Evolutionary conservation across 2,888 invertebrate species (phyloP).

Genomic region (Stenotaenia linearis): DNA sequence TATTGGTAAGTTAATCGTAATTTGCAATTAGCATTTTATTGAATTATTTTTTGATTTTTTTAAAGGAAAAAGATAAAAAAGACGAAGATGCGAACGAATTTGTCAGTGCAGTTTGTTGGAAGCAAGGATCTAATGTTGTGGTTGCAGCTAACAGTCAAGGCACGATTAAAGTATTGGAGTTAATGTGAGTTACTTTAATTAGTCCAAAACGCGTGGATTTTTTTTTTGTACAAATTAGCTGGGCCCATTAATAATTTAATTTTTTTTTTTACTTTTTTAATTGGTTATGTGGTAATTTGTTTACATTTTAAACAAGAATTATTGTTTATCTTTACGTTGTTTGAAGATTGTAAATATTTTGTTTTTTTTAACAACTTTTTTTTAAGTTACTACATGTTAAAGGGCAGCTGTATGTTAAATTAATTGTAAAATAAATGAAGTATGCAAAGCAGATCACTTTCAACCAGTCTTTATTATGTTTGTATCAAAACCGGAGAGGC

Average conservation of each 20-base stretch:
- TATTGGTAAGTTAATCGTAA: constrained; percentile 51
- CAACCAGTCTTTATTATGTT: constrained; percentile 23
- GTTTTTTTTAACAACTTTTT: not conserved
- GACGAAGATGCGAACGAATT: constrained; percentile 86
- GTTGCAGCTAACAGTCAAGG: constrained; percentile 93
- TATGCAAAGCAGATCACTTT: not conserved
- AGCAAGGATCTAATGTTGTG: constrained; percentile 71
- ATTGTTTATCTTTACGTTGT: not conserved
- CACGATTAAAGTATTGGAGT: constrained; percentile 78
- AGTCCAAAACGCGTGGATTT: too few species aligned
- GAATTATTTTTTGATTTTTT: not conserved
- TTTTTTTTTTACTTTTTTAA: not conserved
- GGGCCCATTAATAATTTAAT: not conserved
- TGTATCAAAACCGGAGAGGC: constrained; percentile 26
- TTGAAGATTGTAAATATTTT: not conserved
- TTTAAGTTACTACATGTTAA: not conserved
- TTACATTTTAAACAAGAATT: too few species aligned
- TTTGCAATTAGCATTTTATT: not conserved
- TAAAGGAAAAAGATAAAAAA: constrained; percentile 61
- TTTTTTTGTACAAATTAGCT: not conserved
- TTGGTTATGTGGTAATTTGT: not conserved
- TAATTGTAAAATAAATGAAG: not conserved
- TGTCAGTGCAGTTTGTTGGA: constrained; percentile 93
- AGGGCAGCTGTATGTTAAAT: not conserved
- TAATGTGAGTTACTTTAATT: too few species aligned